Conservation (phyloP, 2,113 vertebrate genomes). For the Caretta caretta region DNA sequence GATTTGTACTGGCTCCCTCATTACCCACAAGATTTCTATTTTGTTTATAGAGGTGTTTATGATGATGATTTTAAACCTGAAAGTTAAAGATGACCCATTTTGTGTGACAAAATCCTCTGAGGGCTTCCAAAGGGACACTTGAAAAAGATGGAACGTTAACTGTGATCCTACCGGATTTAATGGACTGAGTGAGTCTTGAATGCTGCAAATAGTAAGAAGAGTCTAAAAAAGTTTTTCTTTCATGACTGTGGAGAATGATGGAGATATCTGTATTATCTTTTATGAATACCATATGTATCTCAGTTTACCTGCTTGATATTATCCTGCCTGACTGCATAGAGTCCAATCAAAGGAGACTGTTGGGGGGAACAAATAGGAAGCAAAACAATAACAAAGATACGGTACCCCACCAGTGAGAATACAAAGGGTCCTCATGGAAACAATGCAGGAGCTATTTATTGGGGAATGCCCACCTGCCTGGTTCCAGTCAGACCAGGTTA, state of each 20-base stretch:
- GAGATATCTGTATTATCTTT: no score
- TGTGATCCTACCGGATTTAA: constrained; percentile 1
- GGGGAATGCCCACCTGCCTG: not conserved
- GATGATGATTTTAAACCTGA: not conserved
- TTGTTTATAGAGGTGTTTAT: not conserved
- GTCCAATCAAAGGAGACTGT: not conserved
- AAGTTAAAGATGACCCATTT: not conserved
- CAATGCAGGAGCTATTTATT: not conserved
- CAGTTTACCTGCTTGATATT: not conserved
- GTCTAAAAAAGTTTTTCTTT: not conserved
- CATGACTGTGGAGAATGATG: not conserved
- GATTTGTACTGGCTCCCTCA: not conserved
- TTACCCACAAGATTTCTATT: no score
- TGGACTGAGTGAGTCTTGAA: not conserved
- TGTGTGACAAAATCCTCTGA: not conserved
- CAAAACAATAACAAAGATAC: not conserved
- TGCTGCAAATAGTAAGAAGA: not conserved
- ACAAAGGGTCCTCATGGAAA: not conserved
- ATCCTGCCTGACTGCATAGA: not conserved
- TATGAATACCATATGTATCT: not conserved
- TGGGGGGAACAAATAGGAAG: not conserved
- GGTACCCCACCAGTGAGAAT: not conserved
- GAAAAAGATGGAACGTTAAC: not conserved
- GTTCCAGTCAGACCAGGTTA: not conserved
- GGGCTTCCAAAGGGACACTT: not conserved